These are phyloP conservation scores for Oxyteleia sp. DNA, from an alignment of 2,888 invertebrate genomes.

Conservation along the genomic window DNA sequence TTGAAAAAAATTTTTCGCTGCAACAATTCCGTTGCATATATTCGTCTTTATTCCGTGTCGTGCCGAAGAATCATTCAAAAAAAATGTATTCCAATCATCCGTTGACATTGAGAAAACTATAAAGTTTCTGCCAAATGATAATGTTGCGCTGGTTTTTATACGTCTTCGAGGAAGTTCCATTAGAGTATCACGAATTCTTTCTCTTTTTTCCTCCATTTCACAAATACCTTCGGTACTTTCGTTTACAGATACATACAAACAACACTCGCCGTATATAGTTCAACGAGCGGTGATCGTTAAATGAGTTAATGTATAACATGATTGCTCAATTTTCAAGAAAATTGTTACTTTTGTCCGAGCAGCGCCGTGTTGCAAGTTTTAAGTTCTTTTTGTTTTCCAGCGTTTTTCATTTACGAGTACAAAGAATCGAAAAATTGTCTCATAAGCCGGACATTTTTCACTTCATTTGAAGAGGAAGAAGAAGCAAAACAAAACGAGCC, in stretches of 20 bases:
- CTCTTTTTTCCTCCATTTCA: conserved; percentile 20
- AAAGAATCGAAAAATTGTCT: conserved; percentile 10
- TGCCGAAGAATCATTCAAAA: conserved; percentile 14
- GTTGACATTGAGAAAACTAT: conserved; percentile 59
- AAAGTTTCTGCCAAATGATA: conserved; percentile 48
- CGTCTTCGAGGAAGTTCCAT: conserved; percentile 49
- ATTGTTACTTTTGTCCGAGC: conserved; percentile 31
- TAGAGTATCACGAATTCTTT: conserved; percentile 21
- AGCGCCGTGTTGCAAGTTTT: not conserved
- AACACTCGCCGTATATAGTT: conserved; percentile 1
- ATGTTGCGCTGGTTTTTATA: conserved; percentile 37
- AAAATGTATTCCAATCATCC: conserved; percentile 28
- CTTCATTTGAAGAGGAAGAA: not conserved
- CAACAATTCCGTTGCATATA: conserved; percentile 22
- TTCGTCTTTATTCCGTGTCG: conserved; percentile 17
- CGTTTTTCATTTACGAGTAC: conserved; percentile 13
- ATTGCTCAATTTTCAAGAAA: conserved; percentile 59
- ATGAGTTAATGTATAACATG: conserved; percentile 41
- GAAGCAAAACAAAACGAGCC: not conserved
- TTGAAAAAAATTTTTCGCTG: conserved; percentile 13
- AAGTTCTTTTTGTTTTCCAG: conserved; percentile 22
- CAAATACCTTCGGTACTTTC: conserved; percentile 35
- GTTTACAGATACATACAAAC: conserved; percentile 24
- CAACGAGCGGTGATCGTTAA: conserved; percentile 41
- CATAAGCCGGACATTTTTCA: not conserved